These are phyloP conservation scores for Cosmorhoe ocellata DNA, from an alignment of 2,888 invertebrate genomes.

Conservation along the genomic window DNA sequence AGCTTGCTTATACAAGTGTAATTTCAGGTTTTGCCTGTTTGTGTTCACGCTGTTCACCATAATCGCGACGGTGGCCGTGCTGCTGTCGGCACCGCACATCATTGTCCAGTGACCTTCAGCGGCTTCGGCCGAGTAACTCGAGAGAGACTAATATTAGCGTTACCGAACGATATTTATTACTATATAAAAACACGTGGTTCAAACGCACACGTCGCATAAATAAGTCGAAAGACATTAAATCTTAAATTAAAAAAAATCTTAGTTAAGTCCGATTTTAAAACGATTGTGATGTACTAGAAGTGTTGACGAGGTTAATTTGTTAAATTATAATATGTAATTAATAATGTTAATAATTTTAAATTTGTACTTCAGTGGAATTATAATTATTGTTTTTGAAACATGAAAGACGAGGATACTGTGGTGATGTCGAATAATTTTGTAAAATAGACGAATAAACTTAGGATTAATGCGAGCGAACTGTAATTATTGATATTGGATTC, in stretches of 20 bases:
- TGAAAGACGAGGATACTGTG: conserved; percentile 24
- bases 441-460: conserved; percentile 21
- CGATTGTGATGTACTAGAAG: conserved; percentile 79
- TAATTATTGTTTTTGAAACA: conserved; percentile 28
- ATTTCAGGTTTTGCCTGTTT: conserved; percentile 93
- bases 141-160: conserved; percentile 72
- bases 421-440: conserved; percentile 26
- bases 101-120: conserved; percentile 89
- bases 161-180: conserved; percentile 27
- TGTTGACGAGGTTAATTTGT: conserved; percentile 72
- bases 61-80: conserved; percentile 95
- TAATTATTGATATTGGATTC: conserved; percentile 42
- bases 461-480: conserved; percentile 24
- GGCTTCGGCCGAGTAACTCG: conserved; percentile 40
- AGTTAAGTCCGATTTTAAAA: conserved; percentile 71
- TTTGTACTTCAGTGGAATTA: conserved; percentile 28
- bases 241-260: conserved; percentile 53
- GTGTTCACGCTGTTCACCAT: conserved; percentile 97
- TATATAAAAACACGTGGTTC: conserved; percentile 59
- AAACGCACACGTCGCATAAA: conserved; percentile 73
- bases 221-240: conserved; percentile 71
- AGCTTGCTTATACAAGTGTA: conserved; percentile 26
- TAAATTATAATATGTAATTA: conserved; percentile 52
- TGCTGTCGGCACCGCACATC: conserved; percentile 96
- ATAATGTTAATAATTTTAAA: conserved; percentile 33